A percentile compares a stretch with the other conserved stretches of the same genome.
Evolutionary conservation across 2,113 vertebrate species (phyloP).

Genomic region (Cephalopholis sonnerati): DNA sequence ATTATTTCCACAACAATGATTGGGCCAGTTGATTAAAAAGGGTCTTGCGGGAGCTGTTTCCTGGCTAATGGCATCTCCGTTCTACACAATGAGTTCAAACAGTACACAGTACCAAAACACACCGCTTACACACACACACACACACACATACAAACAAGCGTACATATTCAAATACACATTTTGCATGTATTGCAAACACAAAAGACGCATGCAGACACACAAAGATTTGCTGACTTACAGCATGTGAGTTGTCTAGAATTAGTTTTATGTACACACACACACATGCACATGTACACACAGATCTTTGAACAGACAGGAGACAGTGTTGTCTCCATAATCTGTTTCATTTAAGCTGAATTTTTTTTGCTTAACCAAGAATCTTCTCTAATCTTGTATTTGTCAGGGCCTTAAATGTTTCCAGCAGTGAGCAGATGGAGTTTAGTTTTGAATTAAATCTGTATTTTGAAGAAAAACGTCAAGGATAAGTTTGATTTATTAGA

Average conservation of each 20-base stretch:
- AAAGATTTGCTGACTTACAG: constrained; percentile 40
- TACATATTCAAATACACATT: neutral
- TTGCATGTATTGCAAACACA: constrained; percentile 7
- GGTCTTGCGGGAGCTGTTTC: constrained; percentile 74
- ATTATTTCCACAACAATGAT: constrained; percentile 79
- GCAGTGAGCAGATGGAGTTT: constrained; percentile 9
- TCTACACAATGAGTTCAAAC: constrained; percentile 34
- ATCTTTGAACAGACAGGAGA: neutral
- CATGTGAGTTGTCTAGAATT: neutral
- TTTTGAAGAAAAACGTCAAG: neutral
- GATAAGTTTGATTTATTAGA: neutral
- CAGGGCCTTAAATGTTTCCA: neutral
- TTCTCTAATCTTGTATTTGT: neutral
- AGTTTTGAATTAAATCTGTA: neutral
- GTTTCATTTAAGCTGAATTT: constrained; percentile 1
- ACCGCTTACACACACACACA: neutral
- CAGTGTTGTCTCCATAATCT: neutral
- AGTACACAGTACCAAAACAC: constrained; percentile 26
- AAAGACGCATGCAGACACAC: constrained; percentile 10
- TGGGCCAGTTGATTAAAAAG: constrained; percentile 77
- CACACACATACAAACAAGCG: neutral
- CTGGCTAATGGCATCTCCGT: constrained; percentile 67
- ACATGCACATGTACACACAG: neutral
- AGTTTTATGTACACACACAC: neutral
- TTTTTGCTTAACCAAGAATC: neutral